Conservation (phyloP, 2,888 invertebrate species). For the Erebia ligea region DNA sequence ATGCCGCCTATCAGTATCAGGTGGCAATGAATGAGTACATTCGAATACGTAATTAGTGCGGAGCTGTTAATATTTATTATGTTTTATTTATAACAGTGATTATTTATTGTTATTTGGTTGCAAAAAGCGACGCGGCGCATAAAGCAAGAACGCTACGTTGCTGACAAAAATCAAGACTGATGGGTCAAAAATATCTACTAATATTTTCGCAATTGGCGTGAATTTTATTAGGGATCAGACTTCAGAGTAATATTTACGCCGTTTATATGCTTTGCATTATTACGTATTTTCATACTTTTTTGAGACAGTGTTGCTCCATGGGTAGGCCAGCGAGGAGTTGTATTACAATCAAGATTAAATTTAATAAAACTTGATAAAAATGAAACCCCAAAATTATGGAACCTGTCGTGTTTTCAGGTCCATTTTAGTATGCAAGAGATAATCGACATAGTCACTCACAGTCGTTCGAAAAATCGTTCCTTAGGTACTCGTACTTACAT, state of each 20-base stretch:
- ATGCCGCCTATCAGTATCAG: conserved; percentile 53
- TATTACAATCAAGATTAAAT: not conserved
- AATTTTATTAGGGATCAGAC: not conserved
- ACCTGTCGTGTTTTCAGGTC: too few species aligned
- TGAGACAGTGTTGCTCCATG: not conserved
- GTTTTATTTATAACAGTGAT: conserved; percentile 1
- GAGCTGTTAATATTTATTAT: conserved; percentile 18
- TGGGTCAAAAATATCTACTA: not conserved
- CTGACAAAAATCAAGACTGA: not conserved
- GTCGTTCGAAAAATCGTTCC: too few species aligned
- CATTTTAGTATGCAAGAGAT: too few species aligned
- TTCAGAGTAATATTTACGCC: too few species aligned
- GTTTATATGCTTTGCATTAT: too few species aligned
- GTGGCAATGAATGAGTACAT: conserved; percentile 53
- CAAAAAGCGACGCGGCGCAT: not conserved
- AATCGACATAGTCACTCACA: too few species aligned
- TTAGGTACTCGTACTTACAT: too few species aligned
- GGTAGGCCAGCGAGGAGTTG: not conserved
- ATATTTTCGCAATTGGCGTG: not conserved
- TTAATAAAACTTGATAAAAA: too few species aligned
- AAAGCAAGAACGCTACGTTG: not conserved
- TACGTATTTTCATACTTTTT: not conserved
- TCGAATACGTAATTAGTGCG: conserved; percentile 23
- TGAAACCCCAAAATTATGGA: too few species aligned
- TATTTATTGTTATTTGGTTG: not conserved